Conservation (phyloP, 2,113 vertebrate species). For the Apodemus speciosus region DNA sequence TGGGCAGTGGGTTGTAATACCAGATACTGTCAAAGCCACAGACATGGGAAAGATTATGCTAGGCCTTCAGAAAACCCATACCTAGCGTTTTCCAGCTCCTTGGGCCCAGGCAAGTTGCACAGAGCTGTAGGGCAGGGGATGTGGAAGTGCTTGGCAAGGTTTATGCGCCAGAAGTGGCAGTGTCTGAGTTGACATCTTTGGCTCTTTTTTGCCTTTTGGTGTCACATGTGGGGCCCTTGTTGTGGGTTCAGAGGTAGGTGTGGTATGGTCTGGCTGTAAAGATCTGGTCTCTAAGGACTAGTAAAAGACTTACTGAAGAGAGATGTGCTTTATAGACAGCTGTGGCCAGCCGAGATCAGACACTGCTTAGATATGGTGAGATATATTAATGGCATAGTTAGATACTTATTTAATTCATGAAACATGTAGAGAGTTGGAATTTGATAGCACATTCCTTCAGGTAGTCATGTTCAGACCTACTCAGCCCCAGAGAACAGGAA, state of each 20-base stretch:
- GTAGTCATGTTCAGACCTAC: background rate
- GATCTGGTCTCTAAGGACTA: background rate
- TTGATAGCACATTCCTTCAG: background rate
- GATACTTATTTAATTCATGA: background rate
- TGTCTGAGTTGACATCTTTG: background rate
- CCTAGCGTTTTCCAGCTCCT: background rate
- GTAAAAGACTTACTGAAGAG: background rate
- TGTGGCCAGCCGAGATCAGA: background rate
- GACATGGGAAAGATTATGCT: background rate
- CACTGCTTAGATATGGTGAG: background rate
- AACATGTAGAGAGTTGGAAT: background rate
- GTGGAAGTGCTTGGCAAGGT: background rate
- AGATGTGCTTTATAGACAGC: background rate
- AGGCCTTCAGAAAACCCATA: background rate
- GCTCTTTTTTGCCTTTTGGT: background rate
- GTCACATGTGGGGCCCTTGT: background rate
- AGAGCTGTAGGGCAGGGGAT: background rate
- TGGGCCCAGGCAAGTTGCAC: background rate
- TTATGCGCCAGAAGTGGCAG: background rate
- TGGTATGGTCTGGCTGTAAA: background rate
- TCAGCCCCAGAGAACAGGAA: background rate
- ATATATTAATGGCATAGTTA: background rate
- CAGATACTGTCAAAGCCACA: background rate
- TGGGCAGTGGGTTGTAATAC: background rate
- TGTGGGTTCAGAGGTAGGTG: background rate